These are phyloP conservation scores for Hymenopus coronatus DNA, from an alignment of 2,888 invertebrate genomes.

Conservation along the genomic window DNA sequence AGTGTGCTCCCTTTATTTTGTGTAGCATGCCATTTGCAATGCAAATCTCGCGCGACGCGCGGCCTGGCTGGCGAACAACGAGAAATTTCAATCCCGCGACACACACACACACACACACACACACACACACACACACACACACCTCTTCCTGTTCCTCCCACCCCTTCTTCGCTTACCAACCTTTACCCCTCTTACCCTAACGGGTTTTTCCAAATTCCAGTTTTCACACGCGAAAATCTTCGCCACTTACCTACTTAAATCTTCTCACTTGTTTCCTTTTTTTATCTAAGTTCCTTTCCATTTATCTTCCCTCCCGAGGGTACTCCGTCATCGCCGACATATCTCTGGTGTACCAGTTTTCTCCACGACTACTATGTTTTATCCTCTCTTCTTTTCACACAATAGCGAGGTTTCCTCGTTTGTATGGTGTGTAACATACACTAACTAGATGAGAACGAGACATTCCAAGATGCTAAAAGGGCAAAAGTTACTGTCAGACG, in stretches of 20 bases:
- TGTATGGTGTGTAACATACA: not conserved
- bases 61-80: not conserved
- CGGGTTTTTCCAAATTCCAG: conserved; percentile 17
- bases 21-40: conserved; percentile 29
- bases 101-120: not conserved
- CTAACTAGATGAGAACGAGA: too few species aligned
- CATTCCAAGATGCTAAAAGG: too few species aligned
- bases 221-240: conserved; percentile 24
- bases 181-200: not conserved
- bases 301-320: not conserved
- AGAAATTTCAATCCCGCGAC: conserved; percentile 27
- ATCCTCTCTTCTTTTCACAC: not conserved
- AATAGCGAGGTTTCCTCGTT: not conserved
- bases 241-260: conserved; percentile 28
- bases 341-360: not conserved
- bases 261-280: conserved; percentile 18
- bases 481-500: too few species aligned
- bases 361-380: not conserved
- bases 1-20: conserved; percentile 19
- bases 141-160: not conserved
- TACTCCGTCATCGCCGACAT: not conserved
- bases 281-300: not conserved
- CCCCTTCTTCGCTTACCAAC: not conserved
- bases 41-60: conserved; percentile 23
- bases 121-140: not conserved